Percentiles rank a stretch among this genome's conserved stretches.
phyloP scores from a whole-genome alignment of 2,113 vertebrate species.

The Cranoglanis bouderius region DNA sequence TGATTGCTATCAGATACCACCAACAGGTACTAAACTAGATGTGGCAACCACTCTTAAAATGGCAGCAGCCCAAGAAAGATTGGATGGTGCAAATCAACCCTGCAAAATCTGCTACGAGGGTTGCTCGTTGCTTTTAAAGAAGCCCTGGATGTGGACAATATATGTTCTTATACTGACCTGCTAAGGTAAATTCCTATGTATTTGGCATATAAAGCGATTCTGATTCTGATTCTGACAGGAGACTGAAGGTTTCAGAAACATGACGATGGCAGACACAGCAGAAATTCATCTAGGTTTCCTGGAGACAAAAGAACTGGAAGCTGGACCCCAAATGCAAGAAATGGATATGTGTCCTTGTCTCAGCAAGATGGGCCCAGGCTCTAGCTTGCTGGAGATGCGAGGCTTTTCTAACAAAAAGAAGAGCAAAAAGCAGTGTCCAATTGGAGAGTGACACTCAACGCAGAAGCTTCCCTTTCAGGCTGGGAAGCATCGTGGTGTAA shows the following conservation, averaged over 20 bases:
- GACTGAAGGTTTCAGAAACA: neutral
- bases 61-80: neutral
- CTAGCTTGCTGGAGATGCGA: neutral
- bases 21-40: neutral
- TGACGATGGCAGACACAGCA: neutral
- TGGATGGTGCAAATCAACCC: neutral
- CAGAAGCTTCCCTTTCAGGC: neutral
- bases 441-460: neutral
- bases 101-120: neutral
- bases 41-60: neutral
- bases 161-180: neutral
- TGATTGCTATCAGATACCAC: neutral
- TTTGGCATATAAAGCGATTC: neutral
- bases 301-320: neutral
- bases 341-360: neutral
- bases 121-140: neutral
- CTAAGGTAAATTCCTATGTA: neutral
- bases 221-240: neutral
- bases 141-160: neutral
- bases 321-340: neutral
- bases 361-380: neutral
- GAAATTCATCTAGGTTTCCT: neutral
- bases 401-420: neutral
- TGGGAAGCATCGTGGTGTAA: neutral
- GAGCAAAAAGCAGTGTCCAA: neutral